Conservation (phyloP, 1,140 invertebrate genomes). For the Drosophila sucinea region DNA sequence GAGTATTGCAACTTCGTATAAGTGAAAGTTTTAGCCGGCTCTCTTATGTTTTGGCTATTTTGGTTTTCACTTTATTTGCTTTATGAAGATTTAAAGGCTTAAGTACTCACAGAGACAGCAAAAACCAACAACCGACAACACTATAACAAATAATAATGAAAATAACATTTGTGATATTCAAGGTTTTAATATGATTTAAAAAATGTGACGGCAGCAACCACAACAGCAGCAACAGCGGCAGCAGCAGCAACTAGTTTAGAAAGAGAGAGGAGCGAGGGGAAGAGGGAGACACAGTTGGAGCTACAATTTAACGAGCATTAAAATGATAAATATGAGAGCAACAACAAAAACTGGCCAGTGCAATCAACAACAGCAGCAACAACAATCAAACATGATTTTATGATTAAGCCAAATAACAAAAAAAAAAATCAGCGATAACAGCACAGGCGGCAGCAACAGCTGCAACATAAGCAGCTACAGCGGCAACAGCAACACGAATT, state of each 20-base stretch:
- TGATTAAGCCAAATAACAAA: constrained; percentile 38
- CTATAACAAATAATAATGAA: constrained; percentile 40
- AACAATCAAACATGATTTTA: constrained; percentile 58
- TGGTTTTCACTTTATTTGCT: constrained; percentile 57
- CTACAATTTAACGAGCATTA: constrained; percentile 61
- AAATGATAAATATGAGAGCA: constrained; percentile 70
- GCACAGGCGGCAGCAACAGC: constrained; percentile 32
- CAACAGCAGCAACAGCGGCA: constrained; percentile 28
- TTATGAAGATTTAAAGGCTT: constrained; percentile 58
- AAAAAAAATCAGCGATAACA: constrained; percentile 11
- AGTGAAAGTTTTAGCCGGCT: not conserved
- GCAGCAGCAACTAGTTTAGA: constrained; percentile 16
- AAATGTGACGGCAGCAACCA: constrained; percentile 61
- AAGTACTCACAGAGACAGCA: constrained; percentile 30
- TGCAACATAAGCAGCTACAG: constrained; percentile 15
- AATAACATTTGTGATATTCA: constrained; percentile 60
- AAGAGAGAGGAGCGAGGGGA: too few relatives aligned
- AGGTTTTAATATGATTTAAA: constrained; percentile 72
- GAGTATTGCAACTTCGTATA: not conserved
- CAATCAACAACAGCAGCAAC: constrained; percentile 35
- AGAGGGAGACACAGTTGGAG: constrained; percentile 29
- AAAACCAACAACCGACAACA: constrained; percentile 4
- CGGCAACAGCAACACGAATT: constrained; percentile 32
- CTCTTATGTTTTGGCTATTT: not conserved
- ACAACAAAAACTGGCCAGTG: constrained; percentile 45